A percentile compares a stretch with the other conserved stretches of the same genome.
These are phyloP conservation scores for Remorina albescens DNA, from an alignment of 2,797 vertebrate genomes.

Conservation along the genomic window DNA sequence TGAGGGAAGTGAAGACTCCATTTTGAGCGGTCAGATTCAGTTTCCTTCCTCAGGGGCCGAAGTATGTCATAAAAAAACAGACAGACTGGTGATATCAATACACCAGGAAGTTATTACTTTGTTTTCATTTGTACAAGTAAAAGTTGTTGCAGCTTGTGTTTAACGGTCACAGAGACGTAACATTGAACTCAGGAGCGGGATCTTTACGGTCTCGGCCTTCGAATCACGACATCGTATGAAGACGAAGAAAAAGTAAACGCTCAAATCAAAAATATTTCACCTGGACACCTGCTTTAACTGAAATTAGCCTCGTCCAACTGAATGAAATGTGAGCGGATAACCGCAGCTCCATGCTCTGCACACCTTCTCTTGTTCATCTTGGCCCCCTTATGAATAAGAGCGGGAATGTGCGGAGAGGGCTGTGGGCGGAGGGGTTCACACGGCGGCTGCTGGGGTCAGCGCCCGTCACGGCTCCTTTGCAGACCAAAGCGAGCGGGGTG, in stretches of 20 bases:
- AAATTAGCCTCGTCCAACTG: slow-evolving; percentile 59
- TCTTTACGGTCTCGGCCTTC: background rate
- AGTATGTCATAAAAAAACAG: slow-evolving; percentile 24
- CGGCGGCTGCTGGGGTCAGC: slow-evolving; percentile 70
- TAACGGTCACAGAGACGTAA: background rate
- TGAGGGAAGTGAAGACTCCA: slow-evolving; percentile 52
- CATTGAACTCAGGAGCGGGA: background rate
- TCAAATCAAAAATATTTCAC: slow-evolving; percentile 36
- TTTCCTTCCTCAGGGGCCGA: slow-evolving; percentile 45
- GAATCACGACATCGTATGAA: slow-evolving; percentile 17
- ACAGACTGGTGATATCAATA: background rate
- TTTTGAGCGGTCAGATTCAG: slow-evolving; percentile 48
- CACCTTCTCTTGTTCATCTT: slow-evolving; percentile 65
- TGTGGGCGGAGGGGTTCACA: slow-evolving; percentile 24
- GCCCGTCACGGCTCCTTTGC: slow-evolving; percentile 73
- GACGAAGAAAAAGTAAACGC: slow-evolving; percentile 12
- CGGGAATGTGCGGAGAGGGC: slow-evolving; percentile 66
- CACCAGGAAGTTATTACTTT: slow-evolving; percentile 16
- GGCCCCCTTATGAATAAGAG: slow-evolving; percentile 77
- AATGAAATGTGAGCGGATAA: slow-evolving; percentile 60
- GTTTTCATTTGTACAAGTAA: background rate
- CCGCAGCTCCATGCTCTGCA: slow-evolving; percentile 42
- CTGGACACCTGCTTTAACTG: slow-evolving; percentile 55
- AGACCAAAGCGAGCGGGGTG: slow-evolving; percentile 60
- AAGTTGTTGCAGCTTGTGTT: background rate